phyloP scores from a whole-genome alignment of 1,140 invertebrate species.

The Drosophila insularis region DNA sequence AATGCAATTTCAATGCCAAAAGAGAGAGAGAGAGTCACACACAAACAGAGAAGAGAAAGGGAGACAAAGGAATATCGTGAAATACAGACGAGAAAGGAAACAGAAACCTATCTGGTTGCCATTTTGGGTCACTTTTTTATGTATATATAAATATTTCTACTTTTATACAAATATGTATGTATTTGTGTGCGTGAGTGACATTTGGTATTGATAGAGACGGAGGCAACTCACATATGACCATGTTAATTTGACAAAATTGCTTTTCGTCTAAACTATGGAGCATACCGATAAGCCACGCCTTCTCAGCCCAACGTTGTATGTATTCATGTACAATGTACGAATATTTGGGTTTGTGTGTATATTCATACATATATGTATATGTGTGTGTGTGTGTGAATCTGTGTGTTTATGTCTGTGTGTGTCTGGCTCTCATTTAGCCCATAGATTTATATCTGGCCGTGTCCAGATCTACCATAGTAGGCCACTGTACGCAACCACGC shows the following conservation, averaged over 20 bases:
- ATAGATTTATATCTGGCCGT: slow-evolving; percentile 36
- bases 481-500: slow-evolving; percentile 82
- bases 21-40: not conserved
- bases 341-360: too few species aligned
- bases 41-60: slow-evolving; percentile 5
- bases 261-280: not conserved
- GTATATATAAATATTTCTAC: not conserved
- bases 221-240: slow-evolving; percentile 3
- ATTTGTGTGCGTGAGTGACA: slow-evolving; percentile 30
- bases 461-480: slow-evolving; percentile 82
- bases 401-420: slow-evolving; percentile 25
- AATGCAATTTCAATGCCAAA: slow-evolving; percentile 68
- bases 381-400: not conserved
- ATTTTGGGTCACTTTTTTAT: slow-evolving; percentile 50
- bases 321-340: slow-evolving; percentile 13
- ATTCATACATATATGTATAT: too few species aligned
- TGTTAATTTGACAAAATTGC: not conserved
- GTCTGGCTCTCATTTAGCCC: slow-evolving; percentile 8
- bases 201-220: slow-evolving; percentile 25
- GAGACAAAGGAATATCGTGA: not conserved
- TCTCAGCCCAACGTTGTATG: slow-evolving; percentile 33
- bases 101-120: slow-evolving; percentile 48
- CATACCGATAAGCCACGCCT: slow-evolving; percentile 36
- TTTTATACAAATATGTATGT: too few species aligned
- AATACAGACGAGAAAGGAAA: not conserved